A percentile compares a stretch with the other conserved stretches of the same genome.
phyloP scores from a whole-genome alignment of 2,113 vertebrate genomes.

The Callionymus lyra region DNA sequence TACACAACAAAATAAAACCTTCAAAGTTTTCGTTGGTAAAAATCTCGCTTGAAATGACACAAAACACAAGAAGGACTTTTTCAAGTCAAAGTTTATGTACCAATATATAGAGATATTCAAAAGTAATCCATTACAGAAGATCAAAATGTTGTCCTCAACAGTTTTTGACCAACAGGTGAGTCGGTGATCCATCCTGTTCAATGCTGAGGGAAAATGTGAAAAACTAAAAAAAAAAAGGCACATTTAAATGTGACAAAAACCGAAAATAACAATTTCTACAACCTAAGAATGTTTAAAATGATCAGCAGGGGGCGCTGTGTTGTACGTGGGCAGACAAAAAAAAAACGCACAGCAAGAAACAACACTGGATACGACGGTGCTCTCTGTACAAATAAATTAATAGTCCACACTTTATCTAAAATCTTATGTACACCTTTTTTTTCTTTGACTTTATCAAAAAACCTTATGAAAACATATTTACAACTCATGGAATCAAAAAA shows the following conservation, averaged over 20 bases:
- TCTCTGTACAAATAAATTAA: slow-evolving; percentile 66
- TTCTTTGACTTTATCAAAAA: slow-evolving; percentile 74
- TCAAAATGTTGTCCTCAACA: slow-evolving; percentile 29
- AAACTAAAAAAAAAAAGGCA: slow-evolving; percentile 8
- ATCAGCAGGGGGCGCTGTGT: slow-evolving; percentile 7
- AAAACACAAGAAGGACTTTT: slow-evolving; percentile 18
- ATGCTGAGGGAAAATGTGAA: slow-evolving; percentile 7
- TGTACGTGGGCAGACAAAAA: slow-evolving; percentile 16
- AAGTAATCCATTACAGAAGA: slow-evolving; percentile 58
- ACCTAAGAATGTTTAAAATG: slow-evolving; percentile 9
- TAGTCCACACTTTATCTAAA: slow-evolving; percentile 66
- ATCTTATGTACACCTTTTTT: slow-evolving; percentile 69
- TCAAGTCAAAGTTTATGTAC: slow-evolving; percentile 62
- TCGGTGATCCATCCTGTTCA: no score
- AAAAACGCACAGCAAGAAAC: slow-evolving; percentile 46
- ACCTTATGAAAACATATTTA: slow-evolving; percentile 73
- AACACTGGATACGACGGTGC: slow-evolving; percentile 54
- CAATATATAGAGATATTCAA: slow-evolving; percentile 68
- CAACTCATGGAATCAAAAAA: slow-evolving; percentile 62
- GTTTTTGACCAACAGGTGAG: no score
- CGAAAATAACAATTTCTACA: slow-evolving; percentile 18
- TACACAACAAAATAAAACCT: no score
- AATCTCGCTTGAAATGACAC: slow-evolving; percentile 21
- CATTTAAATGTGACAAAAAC: slow-evolving; percentile 49
- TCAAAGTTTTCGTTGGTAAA: no score